Conservation (phyloP, 2,888 invertebrate genomes). For the Dasypogon diadema region DNA sequence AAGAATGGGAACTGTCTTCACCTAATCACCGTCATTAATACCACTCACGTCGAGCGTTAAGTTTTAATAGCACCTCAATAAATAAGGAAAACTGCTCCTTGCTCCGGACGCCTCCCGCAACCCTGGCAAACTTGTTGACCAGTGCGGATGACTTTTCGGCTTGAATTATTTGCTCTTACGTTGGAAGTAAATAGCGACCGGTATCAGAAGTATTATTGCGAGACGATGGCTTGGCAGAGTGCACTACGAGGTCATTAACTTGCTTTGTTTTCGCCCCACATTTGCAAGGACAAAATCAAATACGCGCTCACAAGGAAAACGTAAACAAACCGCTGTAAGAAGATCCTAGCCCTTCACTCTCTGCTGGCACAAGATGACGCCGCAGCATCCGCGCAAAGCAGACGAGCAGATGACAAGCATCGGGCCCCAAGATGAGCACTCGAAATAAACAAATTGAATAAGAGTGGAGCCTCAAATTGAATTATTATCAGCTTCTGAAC, state of each 20-base stretch:
- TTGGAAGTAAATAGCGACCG: too few relatives aligned
- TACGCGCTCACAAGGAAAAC: slow-evolving; percentile 17
- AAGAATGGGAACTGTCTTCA: too few relatives aligned
- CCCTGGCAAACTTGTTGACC: too few relatives aligned
- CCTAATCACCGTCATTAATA: too few relatives aligned
- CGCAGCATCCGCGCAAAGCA: background rate
- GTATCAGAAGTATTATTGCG: too few relatives aligned
- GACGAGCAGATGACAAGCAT: background rate
- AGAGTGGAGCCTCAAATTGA: slow-evolving; percentile 3
- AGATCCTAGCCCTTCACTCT: background rate
- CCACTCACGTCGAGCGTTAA: too few relatives aligned
- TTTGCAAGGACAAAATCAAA: background rate
- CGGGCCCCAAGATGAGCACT: background rate
- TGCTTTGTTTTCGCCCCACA: background rate
- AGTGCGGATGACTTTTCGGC: too few relatives aligned
- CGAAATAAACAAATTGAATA: background rate
- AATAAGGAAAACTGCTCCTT: too few relatives aligned
- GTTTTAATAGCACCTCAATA: too few relatives aligned
- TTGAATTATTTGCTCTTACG: too few relatives aligned
- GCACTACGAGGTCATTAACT: background rate
- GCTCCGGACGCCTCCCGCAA: too few relatives aligned
- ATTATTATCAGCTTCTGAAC: slow-evolving; percentile 34
- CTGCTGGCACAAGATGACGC: background rate
- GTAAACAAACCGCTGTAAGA: slow-evolving; percentile 22
- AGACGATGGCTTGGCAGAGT: too few relatives aligned